These are phyloP conservation scores for Perca schrenkii DNA, from an alignment of 2,113 vertebrate genomes.

Conservation along the genomic window DNA sequence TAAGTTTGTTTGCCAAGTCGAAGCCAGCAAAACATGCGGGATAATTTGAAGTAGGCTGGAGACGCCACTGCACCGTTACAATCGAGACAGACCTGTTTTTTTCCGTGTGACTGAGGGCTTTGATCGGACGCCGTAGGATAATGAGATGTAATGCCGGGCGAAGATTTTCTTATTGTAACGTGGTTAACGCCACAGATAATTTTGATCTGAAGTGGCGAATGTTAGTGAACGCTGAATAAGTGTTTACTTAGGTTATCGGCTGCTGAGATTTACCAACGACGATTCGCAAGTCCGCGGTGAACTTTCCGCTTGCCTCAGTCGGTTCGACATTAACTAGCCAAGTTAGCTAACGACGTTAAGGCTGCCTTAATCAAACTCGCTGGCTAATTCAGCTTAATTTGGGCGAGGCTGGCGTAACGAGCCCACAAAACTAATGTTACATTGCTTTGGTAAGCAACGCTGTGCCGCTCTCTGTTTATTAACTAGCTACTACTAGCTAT, in stretches of 20 bases:
- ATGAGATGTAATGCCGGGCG: constrained; percentile 35
- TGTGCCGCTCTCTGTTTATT: constrained; percentile 35
- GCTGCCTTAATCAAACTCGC: constrained; percentile 50
- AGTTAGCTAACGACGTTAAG: constrained; percentile 71
- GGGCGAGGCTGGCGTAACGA: constrained; percentile 48
- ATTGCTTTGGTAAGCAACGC: neutral
- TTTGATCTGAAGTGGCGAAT: neutral
- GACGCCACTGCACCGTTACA: constrained; percentile 79
- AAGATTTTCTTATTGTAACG: neutral
- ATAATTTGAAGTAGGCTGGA: constrained; percentile 69
- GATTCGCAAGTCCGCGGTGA: constrained; percentile 65
- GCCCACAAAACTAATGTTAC: constrained; percentile 36
- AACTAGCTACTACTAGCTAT: constrained; percentile 65
- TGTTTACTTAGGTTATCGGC: constrained; percentile 2
- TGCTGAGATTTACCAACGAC: constrained; percentile 64
- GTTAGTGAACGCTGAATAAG: neutral
- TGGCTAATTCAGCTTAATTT: constrained; percentile 60
- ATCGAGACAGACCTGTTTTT: constrained; percentile 71
- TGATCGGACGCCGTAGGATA: constrained; percentile 58
- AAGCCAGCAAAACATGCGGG: constrained; percentile 76
- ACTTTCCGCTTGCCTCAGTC: constrained; percentile 77
- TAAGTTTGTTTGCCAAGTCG: constrained; percentile 75
- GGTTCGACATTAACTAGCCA: constrained; percentile 67
- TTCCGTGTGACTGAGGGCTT: constrained; percentile 58
- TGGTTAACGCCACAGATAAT: neutral